Conservation (phyloP, 2,888 invertebrate species). For the Scaptodrosophila latifasciaeformis region DNA sequence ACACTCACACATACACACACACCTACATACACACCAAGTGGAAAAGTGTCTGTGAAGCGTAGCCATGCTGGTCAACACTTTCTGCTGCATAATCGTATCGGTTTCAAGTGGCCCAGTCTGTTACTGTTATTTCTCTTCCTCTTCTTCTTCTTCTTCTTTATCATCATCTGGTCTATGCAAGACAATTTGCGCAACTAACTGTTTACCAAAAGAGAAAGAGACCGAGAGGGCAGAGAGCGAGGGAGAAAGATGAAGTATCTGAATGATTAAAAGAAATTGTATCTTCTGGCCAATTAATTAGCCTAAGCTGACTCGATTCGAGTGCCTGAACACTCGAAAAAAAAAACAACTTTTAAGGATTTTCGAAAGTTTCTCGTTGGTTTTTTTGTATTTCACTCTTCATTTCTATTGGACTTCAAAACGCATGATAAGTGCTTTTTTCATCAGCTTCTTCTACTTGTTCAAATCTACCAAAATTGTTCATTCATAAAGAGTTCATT, state of each 20-base stretch:
- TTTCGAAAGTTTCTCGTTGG: neutral
- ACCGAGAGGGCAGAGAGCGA: too few species aligned
- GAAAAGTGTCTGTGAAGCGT: too few species aligned
- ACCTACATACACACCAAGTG: constrained; percentile 24
- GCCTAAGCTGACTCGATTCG: constrained; percentile 32
- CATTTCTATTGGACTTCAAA: too few species aligned
- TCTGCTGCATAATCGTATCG: constrained; percentile 67
- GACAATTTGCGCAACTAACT: neutral
- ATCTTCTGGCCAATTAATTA: constrained; percentile 41
- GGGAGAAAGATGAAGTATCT: too few species aligned
- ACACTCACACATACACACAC: constrained; percentile 14
- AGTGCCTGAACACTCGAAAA: too few species aligned
- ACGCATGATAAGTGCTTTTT: constrained; percentile 19
- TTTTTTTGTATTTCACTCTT: too few species aligned
- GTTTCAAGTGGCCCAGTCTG: constrained; percentile 55
- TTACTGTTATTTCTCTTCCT: constrained; percentile 10
- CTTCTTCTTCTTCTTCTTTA: constrained; percentile 12
- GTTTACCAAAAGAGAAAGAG: neutral
- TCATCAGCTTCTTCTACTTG: too few species aligned
- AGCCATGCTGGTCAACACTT: constrained; percentile 17
- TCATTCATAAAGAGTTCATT: constrained; percentile 27
- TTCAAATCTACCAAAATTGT: neutral
- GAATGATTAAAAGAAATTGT: too few species aligned
- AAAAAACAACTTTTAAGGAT: too few species aligned
- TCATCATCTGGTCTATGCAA: too few species aligned